Evolutionary conservation across 2,888 invertebrate genomes (phyloP), one percentile per base, ranked within the genome.

Genomic region (Clunio marinus): DNA sequence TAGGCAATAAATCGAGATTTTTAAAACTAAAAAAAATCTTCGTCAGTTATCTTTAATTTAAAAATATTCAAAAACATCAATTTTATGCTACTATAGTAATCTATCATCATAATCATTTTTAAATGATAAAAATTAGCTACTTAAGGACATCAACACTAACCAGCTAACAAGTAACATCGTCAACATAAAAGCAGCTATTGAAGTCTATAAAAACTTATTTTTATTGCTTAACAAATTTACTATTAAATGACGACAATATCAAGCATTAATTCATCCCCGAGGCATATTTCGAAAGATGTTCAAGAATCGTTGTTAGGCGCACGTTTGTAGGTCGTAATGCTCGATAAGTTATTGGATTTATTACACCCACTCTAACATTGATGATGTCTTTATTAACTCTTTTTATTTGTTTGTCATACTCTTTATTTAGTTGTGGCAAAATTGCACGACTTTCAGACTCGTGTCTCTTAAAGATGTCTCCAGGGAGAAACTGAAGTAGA

Each of bases 331-430:
- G 10, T 25, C 24, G 27, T 25, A 13, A 57, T 17, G 25, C 22
- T 28, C 13, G 15, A 17, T 28, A 51, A 51, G 7, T 32, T 58
- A 15, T 28, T 32, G 32, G 58, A 58, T 58, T 58, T 58, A 58
- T 58, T 24, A 28, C 58, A 28, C 58, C 32, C 17, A 28, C 28
- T 32, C 15, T 15, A 17, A 15, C 17, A 27, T n/a, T 28, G 32
- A 32, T 46, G 58, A 58, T 58, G 58, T 32, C 58, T 58, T 28
- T 24, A 58, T 58, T 58, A 58, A 58, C 58, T 58, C 58, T 58
- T 58, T 58, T 58, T 28, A 28, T 58, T 58, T 58, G 58, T 27
- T 32, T 28, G 58, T 32, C 58, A 27, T n/a, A 28, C 32, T 32
- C 32, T 27, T 58, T 15, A 28, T 15, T 41, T 41, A n/a, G 41